These are phyloP conservation scores for Porites divaricata DNA, from an alignment of 92 coral and sea anemone species.

Conservation along the genomic window DNA sequence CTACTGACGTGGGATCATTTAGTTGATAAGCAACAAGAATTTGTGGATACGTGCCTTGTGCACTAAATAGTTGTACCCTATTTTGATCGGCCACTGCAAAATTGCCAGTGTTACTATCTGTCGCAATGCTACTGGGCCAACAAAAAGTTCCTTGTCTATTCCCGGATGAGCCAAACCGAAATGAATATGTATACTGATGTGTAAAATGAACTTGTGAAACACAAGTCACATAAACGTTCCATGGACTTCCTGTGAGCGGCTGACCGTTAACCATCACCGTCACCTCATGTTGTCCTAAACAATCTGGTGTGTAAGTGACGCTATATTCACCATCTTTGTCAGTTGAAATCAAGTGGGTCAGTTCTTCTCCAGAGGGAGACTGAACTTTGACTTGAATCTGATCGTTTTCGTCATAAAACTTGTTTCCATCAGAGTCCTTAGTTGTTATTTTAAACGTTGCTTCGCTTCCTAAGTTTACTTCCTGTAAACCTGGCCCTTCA, in stretches of 20 bases:
- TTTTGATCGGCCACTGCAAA: constrained; percentile 16
- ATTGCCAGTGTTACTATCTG: neutral
- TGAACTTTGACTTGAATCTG: constrained; percentile 48
- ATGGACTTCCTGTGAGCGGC: constrained; percentile 51
- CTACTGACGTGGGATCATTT: neutral
- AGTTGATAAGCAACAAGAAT: neutral
- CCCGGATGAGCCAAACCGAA: neutral
- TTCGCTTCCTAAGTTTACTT: constrained; percentile 26
- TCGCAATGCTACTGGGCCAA: neutral
- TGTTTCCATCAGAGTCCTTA: constrained; percentile 52
- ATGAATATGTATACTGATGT: too few species aligned
- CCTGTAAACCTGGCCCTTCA: constrained; percentile 44
- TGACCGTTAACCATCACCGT: constrained; percentile 29
- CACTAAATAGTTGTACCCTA: neutral
- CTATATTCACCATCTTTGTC: constrained; percentile 50
- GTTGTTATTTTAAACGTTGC: constrained; percentile 53
- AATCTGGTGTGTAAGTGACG: constrained; percentile 42
- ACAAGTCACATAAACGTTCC: neutral
- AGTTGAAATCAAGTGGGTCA: constrained; percentile 13
- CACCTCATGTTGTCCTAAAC: constrained; percentile 41
- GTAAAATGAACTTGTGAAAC: too few species aligned
- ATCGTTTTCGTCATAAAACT: constrained; percentile 50
- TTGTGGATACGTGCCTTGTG: neutral
- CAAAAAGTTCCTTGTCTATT: neutral
- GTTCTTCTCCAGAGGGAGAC: constrained; percentile 17